Base-by-base conservation (phyloP, 64 coral and sea anemone genomes). In the Stichodactyla helianthus region DNA sequence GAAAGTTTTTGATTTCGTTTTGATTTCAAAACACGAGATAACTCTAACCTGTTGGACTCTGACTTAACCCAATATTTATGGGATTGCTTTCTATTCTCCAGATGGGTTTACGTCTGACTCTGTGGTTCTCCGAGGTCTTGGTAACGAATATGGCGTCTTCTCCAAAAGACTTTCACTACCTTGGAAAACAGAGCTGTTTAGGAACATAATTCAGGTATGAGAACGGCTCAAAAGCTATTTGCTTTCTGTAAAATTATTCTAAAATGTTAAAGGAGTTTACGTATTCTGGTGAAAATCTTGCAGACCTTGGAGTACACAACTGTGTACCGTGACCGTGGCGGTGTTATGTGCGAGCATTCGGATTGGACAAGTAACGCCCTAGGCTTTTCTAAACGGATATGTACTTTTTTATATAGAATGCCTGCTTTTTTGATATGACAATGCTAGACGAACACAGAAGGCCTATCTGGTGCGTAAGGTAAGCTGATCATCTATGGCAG, bases 121-220 rank as follows among this genome's bases (percentile, higher is more conserved):
- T 67, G 79, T 95, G 5, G 60, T 64, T 7, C 78, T 95, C 71
- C 89, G 93, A 50, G 91, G 87, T 31, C 82, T 85, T 64, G 83
- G 89, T 6, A 62, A 77, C 58, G 93, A 88, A 71, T 89, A 95
- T 52, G 93, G 93, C 15, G 79, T 77, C 15, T 95, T 95, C 76
- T 35, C 64, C 31, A 92, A 92, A 14, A 82, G 60, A 56, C 86
- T 95, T 51, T 89, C 67, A 6, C 81, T 95, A 50, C 93, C 93
- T 14, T 92, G 93, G 93, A 95, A 95, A 87, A 95, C 93, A 52
- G 93, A 95, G 80, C 79, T 95, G 60, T 95, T 95, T 76, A 88
- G 91, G 79, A 85, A 88, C 63, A 82, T 87, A 85, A 54, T 95
- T 2, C 93, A 71, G 79, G 93, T 95, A 63, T 2, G 7, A 0